Evolutionary conservation across 2,888 invertebrate species (phyloP).

Genomic region (Zeuzera pyrina): DNA sequence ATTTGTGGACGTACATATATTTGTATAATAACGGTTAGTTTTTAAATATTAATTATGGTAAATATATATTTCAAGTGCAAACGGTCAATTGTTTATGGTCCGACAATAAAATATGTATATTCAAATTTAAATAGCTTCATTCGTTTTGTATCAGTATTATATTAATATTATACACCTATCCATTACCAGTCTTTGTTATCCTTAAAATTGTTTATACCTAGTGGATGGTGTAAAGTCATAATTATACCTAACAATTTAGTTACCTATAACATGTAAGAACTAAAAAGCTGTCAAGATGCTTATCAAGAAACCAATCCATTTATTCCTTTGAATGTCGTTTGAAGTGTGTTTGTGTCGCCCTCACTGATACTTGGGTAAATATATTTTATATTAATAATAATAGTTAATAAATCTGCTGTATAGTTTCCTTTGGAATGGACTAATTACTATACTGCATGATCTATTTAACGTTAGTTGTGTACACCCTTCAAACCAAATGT

Average conservation of each 20-base stretch:
- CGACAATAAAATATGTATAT: no score
- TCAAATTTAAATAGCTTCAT: no score
- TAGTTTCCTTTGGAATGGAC: slow-evolving; percentile 64
- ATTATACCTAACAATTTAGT: neutral
- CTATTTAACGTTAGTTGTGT: slow-evolving; percentile 41
- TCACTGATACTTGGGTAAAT: slow-evolving; percentile 68
- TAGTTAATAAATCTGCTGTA: slow-evolving; percentile 58
- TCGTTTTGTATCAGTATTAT: no score
- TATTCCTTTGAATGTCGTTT: slow-evolving; percentile 49
- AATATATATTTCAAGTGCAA: no score
- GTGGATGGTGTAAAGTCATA: no score
- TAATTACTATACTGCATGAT: slow-evolving; percentile 59
- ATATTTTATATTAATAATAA: slow-evolving; percentile 61
- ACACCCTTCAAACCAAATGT: slow-evolving; percentile 35
- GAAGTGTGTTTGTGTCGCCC: slow-evolving; percentile 66
- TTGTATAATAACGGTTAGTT: no score
- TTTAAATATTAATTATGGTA: no score
- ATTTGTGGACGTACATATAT: no score
- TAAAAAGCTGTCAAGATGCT: slow-evolving; percentile 71
- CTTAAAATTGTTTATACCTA: no score
- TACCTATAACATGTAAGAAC: neutral
- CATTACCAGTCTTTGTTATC: no score
- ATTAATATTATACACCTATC: no score
- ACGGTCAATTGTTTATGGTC: no score
- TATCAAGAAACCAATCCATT: slow-evolving; percentile 49